phyloP scores from a whole-genome alignment of 2,888 invertebrate species.

The Homarus gammarus region DNA sequence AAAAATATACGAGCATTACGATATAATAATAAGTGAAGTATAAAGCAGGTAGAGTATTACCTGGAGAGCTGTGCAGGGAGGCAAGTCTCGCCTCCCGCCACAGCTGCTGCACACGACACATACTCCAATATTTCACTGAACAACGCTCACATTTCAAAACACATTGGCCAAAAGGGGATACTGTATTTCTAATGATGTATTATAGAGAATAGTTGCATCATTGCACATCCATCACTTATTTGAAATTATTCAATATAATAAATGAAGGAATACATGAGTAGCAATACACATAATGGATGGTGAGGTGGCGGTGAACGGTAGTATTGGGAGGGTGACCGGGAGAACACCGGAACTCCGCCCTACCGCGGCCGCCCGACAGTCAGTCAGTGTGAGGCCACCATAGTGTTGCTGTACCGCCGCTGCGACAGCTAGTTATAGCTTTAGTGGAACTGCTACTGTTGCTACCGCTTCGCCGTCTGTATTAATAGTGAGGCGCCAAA shows the following conservation, averaged over 20 bases:
- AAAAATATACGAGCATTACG: background rate
- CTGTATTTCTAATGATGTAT: background rate
- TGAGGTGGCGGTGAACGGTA: constrained; percentile 8
- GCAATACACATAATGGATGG: background rate
- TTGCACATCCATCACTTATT: background rate
- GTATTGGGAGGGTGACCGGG: constrained; percentile 31
- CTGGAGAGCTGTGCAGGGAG: constrained; percentile 23
- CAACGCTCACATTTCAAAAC: constrained; percentile 7
- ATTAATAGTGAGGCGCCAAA: background rate
- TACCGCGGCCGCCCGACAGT: background rate
- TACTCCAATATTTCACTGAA: background rate
- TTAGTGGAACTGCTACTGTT: background rate
- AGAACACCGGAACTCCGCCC: constrained; percentile 61
- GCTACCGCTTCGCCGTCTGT: constrained; percentile 21
- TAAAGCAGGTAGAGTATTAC: background rate
- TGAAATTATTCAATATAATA: background rate
- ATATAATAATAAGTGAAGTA: background rate
- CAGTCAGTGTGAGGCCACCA: constrained; percentile 50
- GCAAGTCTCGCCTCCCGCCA: constrained; percentile 49
- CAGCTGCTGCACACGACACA: constrained; percentile 37
- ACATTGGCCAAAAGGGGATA: background rate
- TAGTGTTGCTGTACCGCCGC: background rate
- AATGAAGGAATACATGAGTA: background rate
- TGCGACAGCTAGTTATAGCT: background rate
- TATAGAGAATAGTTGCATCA: background rate